Percentiles rank a stretch among this genome's conserved stretches.
phyloP scores from a whole-genome alignment of 2,797 vertebrate species.

The Dicrostonyx torquatus region DNA sequence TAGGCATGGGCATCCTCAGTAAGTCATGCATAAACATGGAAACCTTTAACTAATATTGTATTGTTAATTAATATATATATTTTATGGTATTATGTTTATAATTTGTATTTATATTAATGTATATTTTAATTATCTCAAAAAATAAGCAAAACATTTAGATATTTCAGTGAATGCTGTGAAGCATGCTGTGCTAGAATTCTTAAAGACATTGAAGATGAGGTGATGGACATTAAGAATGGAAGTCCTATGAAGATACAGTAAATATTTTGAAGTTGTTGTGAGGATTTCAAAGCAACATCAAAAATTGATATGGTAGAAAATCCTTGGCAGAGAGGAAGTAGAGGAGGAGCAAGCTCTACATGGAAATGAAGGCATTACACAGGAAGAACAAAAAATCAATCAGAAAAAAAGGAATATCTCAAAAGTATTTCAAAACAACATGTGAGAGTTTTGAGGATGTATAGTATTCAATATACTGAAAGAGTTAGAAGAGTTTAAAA shows the following conservation, averaged over 20 bases:
- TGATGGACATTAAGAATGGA: not conserved
- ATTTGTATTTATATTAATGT: not conserved
- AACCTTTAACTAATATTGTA: not conserved
- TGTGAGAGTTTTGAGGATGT: not conserved
- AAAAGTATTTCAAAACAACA: not conserved
- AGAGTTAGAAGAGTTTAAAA: rapidly evolving
- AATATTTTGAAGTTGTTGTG: not conserved
- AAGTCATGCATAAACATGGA: not conserved
- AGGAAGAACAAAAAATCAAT: not conserved
- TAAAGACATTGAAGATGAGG: not conserved
- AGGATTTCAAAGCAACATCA: not conserved
- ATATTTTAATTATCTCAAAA: not conserved
- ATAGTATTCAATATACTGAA: not conserved
- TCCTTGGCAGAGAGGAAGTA: not conserved
- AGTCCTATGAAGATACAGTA: not conserved
- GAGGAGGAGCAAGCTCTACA: not conserved
- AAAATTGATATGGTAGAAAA: not conserved
- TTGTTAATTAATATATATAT: no score
- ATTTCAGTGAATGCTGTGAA: not conserved
- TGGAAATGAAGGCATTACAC: not conserved
- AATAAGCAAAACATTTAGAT: not conserved
- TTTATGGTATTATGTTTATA: no score
- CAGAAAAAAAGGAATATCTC: not conserved
- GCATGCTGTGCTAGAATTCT: rapidly evolving
- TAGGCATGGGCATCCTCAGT: rapidly evolving